Percentiles rank a stretch among this genome's conserved stretches.
Conservation (phyloP, 2,888 invertebrate species). For the Pharmacophagus antenor region DNA sequence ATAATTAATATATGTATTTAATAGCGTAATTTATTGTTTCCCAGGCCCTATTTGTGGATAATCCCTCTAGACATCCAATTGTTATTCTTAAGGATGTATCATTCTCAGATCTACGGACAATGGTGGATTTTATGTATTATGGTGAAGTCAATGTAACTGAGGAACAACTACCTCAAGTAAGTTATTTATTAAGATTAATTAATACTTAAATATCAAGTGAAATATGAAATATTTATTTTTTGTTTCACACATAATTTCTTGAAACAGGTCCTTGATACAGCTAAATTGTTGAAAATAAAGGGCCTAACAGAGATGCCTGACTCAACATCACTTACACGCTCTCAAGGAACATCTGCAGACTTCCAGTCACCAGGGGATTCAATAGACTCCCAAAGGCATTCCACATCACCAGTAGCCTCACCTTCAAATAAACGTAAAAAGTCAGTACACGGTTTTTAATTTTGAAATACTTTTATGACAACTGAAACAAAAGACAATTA, state of each 20-base stretch:
- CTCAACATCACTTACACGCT: conserved; percentile 86
- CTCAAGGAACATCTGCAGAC: conserved; percentile 82
- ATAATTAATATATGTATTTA: not conserved
- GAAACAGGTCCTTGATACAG: conserved; percentile 86
- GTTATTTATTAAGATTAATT: conserved; percentile 16
- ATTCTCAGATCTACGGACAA: conserved; percentile 90
- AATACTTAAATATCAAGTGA: not conserved
- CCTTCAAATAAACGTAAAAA: conserved; percentile 77
- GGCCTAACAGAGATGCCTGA: conserved; percentile 93
- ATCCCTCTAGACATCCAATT: conserved; percentile 94
- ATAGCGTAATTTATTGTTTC: not conserved
- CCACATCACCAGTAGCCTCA: conserved; percentile 83
- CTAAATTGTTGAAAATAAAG: conserved; percentile 92
- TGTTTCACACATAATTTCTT: not conserved
- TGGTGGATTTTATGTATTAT: conserved; percentile 96
- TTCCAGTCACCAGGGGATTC: conserved; percentile 81
- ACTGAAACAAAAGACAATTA: not conserved
- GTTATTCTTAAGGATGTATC: conserved; percentile 94
- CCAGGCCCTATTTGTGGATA: conserved; percentile 90
- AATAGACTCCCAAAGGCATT: conserved; percentile 79
- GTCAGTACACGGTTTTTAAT: conserved; percentile 34
- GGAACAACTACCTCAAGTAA: conserved; percentile 89
- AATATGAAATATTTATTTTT: conserved; percentile 5
- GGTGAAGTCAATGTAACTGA: conserved; percentile 96
- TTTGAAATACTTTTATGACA: not conserved